Conservation (phyloP, 2,888 invertebrate species). For the Temnothorax ravouxi region DNA sequence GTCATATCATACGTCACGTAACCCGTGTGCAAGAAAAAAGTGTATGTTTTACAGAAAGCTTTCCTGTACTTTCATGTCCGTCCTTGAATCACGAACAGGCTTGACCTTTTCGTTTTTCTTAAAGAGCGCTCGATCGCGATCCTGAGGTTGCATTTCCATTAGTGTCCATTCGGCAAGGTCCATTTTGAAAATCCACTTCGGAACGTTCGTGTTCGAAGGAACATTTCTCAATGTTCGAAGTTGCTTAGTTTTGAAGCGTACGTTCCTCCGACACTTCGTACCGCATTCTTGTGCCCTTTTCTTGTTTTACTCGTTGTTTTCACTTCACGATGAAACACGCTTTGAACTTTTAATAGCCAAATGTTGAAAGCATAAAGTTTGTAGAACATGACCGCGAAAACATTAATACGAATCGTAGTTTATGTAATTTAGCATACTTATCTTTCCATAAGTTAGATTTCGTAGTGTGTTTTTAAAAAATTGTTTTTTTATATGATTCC, state of each 20-base stretch:
- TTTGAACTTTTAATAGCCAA: constrained; percentile 13
- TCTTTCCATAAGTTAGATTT: not conserved
- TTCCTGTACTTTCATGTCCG: constrained; percentile 6
- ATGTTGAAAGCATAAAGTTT: not conserved
- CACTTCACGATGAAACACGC: not conserved
- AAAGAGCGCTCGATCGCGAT: constrained; percentile 27
- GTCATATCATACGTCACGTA: not conserved
- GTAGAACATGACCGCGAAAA: not conserved
- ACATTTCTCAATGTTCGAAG: constrained; percentile 21
- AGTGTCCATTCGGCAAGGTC: not conserved
- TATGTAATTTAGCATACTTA: not conserved
- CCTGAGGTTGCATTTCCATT: constrained; percentile 34
- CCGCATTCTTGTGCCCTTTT: not conserved
- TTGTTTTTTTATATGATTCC: not conserved
- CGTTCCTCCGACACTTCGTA: not conserved
- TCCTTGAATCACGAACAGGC: constrained; percentile 28
- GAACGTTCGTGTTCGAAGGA: constrained; percentile 13
- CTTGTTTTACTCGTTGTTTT: constrained; percentile 6
- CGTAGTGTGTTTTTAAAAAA: not conserved
- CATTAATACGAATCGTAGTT: too few species aligned
- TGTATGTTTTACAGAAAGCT: constrained; percentile 32
- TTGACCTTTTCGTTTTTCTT: constrained; percentile 29
- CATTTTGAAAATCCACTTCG: constrained; percentile 36
- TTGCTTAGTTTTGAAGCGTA: constrained; percentile 6
- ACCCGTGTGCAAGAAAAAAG: constrained; percentile 11